phyloP scores from a whole-genome alignment of 2,113 vertebrate species.

The Microcebus jonahi region DNA sequence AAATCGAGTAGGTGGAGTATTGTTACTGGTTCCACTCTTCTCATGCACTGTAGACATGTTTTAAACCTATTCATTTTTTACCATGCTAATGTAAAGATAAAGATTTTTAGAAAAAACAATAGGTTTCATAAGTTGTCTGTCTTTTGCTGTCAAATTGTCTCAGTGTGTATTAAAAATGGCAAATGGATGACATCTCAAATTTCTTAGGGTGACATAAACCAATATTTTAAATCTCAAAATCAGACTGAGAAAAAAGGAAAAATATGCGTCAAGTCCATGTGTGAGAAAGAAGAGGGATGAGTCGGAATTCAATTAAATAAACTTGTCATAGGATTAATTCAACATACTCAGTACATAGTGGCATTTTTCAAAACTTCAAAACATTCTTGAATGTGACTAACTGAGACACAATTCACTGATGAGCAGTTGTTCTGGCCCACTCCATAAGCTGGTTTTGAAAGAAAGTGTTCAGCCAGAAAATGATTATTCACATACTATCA shows the following conservation, averaged over 20 bases:
- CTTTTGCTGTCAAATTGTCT: neutral
- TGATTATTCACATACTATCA: neutral
- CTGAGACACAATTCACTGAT: neutral
- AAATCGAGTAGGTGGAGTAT: neutral
- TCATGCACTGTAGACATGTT: neutral
- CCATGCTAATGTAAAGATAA: neutral
- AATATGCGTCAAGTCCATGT: neutral
- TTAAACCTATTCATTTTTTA: neutral
- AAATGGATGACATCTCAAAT: neutral
- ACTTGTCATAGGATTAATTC: conserved; percentile 13
- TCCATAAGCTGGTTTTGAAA: neutral
- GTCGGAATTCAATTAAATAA: neutral
- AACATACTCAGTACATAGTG: neutral
- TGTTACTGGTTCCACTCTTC: neutral
- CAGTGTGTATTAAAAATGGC: neutral
- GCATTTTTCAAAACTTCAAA: neutral
- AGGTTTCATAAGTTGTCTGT: neutral
- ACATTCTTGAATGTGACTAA: neutral
- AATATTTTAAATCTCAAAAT: neutral
- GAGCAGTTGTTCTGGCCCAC: neutral
- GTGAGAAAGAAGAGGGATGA: neutral
- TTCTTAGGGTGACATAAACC: neutral
- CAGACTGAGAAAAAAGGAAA: neutral
- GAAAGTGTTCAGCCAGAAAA: neutral
- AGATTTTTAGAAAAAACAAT: neutral